Evolutionary conservation across 2,797 vertebrate genomes (phyloP).

Genomic region (Tragopan temminckii): DNA sequence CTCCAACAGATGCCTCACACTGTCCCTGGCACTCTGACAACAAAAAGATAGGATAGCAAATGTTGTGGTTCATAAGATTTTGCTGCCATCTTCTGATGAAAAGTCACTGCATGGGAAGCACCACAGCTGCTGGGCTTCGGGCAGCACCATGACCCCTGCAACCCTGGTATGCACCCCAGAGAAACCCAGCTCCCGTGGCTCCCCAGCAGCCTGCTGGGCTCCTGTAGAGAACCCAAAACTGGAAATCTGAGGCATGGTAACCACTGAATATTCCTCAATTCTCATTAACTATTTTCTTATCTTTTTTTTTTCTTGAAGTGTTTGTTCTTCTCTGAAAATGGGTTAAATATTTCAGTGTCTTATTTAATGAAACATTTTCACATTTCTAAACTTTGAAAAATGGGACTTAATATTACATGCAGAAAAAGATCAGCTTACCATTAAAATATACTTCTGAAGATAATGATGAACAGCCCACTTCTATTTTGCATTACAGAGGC

Average conservation of each 20-base stretch:
- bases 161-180: fast-evolving
- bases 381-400: neutral
- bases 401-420: neutral
- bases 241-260: neutral
- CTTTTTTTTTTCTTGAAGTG: neutral
- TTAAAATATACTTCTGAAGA: slow-evolving; percentile 22
- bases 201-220: neutral
- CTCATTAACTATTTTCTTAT: neutral
- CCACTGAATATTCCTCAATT: neutral
- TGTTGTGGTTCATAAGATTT: slow-evolving; percentile 57
- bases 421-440: neutral
- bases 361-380: neutral
- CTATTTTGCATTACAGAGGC: slow-evolving; percentile 16
- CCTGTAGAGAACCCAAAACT: fast-evolving
- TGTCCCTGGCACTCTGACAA: neutral
- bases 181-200: fast-evolving
- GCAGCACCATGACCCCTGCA: neutral
- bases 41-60: neutral
- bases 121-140: neutral
- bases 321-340: neutral
- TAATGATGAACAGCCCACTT: neutral
- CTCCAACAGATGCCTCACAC: neutral
- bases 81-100: slow-evolving; percentile 86
- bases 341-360: neutral
- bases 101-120: neutral